A percentile compares a stretch with the other conserved stretches of the same genome.
These are phyloP conservation scores for Gavialis gangeticus DNA, from an alignment of 2,113 vertebrate genomes.

Conservation along the genomic window DNA sequence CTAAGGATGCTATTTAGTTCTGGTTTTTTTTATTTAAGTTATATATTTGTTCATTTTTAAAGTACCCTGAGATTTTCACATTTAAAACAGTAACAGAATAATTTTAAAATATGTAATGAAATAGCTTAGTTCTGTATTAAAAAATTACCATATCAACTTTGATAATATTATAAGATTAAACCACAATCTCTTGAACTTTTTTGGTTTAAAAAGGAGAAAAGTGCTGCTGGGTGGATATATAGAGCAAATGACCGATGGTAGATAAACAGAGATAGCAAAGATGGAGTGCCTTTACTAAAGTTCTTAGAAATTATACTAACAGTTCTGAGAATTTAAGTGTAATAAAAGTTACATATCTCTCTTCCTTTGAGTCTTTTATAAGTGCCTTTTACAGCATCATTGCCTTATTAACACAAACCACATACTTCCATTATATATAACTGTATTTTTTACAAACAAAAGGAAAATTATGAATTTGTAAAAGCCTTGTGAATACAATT, in stretches of 20 bases:
- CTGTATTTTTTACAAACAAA: neutral
- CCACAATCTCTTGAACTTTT: too few species aligned
- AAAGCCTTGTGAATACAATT: neutral
- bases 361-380: neutral
- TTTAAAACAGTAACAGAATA: too few species aligned
- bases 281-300: neutral
- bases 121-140: neutral
- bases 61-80: too few species aligned
- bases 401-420: neutral
- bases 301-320: neutral
- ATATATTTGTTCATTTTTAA: too few species aligned
- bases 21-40: neutral
- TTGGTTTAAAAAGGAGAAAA: neutral
- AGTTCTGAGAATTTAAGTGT: neutral
- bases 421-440: neutral
- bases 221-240: too few species aligned
- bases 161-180: too few species aligned
- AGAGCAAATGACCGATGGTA: too few species aligned
- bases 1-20: neutral
- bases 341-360: neutral
- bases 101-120: neutral
- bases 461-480: neutral
- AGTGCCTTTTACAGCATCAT: neutral
- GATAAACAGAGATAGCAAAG: neutral
- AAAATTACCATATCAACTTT: too few species aligned